A percentile compares a stretch with the other conserved stretches of the same genome.
These are phyloP conservation scores for Vipera latastei DNA, from an alignment of 2,797 vertebrate genomes.

Conservation along the genomic window DNA sequence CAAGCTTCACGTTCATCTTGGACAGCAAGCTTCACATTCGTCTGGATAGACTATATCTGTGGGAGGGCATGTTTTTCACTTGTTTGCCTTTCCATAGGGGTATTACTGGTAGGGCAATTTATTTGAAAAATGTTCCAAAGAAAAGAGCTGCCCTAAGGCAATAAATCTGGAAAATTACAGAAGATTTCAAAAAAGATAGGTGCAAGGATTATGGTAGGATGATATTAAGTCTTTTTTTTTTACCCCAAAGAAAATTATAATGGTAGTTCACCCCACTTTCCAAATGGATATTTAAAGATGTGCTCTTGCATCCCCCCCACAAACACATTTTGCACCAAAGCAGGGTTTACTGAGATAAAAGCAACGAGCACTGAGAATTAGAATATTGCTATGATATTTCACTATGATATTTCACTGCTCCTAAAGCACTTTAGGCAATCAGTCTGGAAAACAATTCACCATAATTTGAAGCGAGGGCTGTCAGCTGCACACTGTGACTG, in stretches of 20 bases:
- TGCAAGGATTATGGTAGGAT: neutral
- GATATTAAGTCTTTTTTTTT: neutral
- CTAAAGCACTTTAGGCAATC: neutral
- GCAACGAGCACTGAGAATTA: neutral
- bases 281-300: neutral
- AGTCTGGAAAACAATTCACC: neutral
- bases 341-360: neutral
- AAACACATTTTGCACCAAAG: neutral
- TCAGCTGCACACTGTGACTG: neutral
- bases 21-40: neutral
- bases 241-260: neutral
- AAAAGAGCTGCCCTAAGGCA: neutral
- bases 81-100: neutral
- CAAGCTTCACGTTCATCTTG: neutral
- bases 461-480: neutral
- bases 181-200: neutral
- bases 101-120: neutral
- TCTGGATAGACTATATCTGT: neutral
- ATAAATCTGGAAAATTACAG: neutral
- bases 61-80: neutral
- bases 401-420: neutral
- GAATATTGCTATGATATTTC: neutral
- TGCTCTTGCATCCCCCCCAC: no score
- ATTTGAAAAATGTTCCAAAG: neutral
- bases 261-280: neutral